phyloP scores from a whole-genome alignment of 2,113 vertebrate genomes.

The Meles meles region DNA sequence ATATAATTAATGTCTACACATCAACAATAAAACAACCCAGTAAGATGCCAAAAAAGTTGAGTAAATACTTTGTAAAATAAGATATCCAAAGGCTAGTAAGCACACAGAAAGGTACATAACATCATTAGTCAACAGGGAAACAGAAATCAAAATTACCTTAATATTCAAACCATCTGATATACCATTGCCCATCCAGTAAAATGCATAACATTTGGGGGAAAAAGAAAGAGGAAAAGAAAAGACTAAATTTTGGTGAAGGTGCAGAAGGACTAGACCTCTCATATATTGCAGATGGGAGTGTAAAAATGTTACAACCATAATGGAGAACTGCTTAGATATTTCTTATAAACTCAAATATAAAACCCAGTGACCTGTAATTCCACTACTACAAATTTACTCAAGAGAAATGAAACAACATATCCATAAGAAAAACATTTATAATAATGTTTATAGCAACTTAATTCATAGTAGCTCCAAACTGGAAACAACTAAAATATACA shows the following conservation, averaged over 20 bases:
- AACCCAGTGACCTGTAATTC: neutral
- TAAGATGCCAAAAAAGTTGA: neutral
- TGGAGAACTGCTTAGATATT: neutral
- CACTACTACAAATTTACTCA: neutral
- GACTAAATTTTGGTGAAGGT: neutral
- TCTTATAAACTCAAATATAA: neutral
- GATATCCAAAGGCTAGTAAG: neutral
- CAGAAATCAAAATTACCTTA: neutral
- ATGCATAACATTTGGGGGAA: neutral
- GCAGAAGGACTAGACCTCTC: neutral
- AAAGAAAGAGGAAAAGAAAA: neutral
- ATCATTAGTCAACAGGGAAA: neutral
- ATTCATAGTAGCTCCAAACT: neutral
- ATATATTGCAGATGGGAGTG: neutral
- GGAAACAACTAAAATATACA: neutral
- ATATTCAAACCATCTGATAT: neutral
- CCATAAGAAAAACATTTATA: neutral
- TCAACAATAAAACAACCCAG: neutral
- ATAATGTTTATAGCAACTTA: neutral
- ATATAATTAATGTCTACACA: neutral
- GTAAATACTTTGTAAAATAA: neutral
- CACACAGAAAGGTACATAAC: neutral
- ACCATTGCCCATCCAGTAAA: neutral
- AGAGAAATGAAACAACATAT: neutral
- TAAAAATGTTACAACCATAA: neutral